These are phyloP conservation scores for Ceratothoa steindachneri DNA, from an alignment of 2,888 invertebrate species.

Conservation along the genomic window DNA sequence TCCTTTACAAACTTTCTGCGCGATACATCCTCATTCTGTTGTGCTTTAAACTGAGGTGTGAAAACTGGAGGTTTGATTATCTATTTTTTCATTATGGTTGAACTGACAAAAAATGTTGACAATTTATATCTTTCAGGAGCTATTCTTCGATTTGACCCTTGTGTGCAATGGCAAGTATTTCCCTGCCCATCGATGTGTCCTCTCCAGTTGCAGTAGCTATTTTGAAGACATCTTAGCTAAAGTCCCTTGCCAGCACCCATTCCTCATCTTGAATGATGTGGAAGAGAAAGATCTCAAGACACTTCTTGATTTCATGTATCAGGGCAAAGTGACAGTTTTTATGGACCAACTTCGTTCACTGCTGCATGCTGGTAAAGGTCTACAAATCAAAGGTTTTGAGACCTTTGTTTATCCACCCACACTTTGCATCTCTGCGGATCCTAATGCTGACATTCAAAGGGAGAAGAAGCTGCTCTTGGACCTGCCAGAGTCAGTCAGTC, in stretches of 20 bases:
- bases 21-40: too few species aligned
- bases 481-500: too few species aligned
- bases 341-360: not conserved
- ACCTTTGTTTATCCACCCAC: too few species aligned
- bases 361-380: not conserved
- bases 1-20: too few species aligned
- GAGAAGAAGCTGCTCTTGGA: too few species aligned
- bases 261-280: not conserved
- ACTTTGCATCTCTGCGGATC: too few species aligned
- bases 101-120: too few species aligned
- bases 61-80: too few species aligned
- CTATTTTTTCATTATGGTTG: too few species aligned
- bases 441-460: too few species aligned
- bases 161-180: not conserved
- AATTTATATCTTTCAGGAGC: too few species aligned
- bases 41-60: too few species aligned
- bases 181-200: not conserved
- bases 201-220: not conserved
- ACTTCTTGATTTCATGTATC: not conserved
- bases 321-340: not conserved
- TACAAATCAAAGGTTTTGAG: not conserved
- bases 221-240: not conserved
- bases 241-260: not conserved
- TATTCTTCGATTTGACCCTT: not conserved
- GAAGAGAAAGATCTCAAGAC: not conserved